phyloP scores from a whole-genome alignment of 2,888 invertebrate species.

The Dynastes tityus region DNA sequence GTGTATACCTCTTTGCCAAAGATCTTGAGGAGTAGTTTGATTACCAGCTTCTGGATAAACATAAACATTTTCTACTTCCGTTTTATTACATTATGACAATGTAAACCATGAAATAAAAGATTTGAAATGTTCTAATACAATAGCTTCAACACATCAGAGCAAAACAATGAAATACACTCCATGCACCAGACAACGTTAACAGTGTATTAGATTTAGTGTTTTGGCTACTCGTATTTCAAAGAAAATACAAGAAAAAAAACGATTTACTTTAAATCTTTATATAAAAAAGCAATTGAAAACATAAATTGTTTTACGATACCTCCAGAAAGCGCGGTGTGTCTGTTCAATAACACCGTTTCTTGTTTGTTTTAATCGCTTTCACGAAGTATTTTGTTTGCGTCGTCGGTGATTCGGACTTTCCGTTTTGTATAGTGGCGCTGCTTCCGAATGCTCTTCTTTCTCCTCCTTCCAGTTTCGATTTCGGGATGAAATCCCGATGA shows the following conservation, averaged over 20 bases:
- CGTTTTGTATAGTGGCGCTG: slow-evolving; percentile 55
- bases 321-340: slow-evolving; percentile 27
- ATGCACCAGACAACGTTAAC: neutral
- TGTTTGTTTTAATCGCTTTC: slow-evolving; percentile 45
- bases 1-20: too few relatives aligned
- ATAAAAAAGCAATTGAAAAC: slow-evolving; percentile 33
- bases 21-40: too few relatives aligned
- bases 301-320: slow-evolving; percentile 29
- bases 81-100: neutral
- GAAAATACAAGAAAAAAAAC: neutral
- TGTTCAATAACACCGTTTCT: slow-evolving; percentile 17
- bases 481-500: slow-evolving; percentile 57
- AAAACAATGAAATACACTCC: neutral
- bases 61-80: neutral
- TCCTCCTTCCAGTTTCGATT: slow-evolving; percentile 37
- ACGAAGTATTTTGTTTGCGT: slow-evolving; percentile 67
- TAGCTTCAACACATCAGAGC: neutral
- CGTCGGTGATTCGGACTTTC: slow-evolving; percentile 60
- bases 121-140: neutral
- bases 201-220: neutral
- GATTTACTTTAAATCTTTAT: neutral
- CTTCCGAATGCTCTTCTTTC: slow-evolving; percentile 38
- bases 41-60: too few relatives aligned
- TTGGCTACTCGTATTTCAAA: slow-evolving; percentile 4
- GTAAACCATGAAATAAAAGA: neutral